These are phyloP conservation scores for Cheilosia scutellata DNA, from an alignment of 2,888 invertebrate genomes.

Conservation along the genomic window DNA sequence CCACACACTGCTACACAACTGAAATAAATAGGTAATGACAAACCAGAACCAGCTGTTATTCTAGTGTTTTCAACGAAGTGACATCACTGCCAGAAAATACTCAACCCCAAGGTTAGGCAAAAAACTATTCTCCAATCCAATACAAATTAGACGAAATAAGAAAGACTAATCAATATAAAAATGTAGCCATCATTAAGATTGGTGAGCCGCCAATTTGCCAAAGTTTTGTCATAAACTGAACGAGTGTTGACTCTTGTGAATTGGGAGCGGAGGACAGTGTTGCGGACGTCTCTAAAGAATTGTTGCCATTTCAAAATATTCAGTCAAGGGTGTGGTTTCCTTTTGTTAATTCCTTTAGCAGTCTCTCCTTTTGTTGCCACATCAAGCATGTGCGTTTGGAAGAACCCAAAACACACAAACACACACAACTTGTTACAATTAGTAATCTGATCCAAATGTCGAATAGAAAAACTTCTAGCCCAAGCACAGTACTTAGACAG, in stretches of 20 bases:
- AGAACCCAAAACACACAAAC: background rate
- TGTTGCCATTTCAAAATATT: slow-evolving; percentile 15
- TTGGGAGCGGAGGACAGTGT: background rate
- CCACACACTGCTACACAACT: background rate
- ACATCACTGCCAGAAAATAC: slow-evolving; percentile 17
- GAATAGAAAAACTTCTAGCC: background rate
- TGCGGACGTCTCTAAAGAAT: background rate
- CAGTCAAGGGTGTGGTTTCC: slow-evolving; percentile 38
- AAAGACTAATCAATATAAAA: slow-evolving; percentile 4
- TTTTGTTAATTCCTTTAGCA: slow-evolving; percentile 35
- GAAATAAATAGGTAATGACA: background rate
- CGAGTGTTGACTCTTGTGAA: background rate
- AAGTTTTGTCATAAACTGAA: slow-evolving; percentile 1
- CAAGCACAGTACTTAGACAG: background rate
- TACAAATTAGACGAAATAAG: background rate
- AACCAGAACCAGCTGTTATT: background rate
- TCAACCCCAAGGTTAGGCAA: background rate
- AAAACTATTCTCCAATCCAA: background rate
- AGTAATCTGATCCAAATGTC: slow-evolving; percentile 34
- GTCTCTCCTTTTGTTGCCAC: slow-evolving; percentile 15
- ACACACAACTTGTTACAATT: background rate
- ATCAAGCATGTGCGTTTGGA: background rate
- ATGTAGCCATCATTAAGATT: background rate
- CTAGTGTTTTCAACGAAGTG: slow-evolving; percentile 1
- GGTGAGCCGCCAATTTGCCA: background rate